Base-by-base conservation (phyloP, 2,113 vertebrate genomes). In the Tragelaphus strepsiceros region DNA sequence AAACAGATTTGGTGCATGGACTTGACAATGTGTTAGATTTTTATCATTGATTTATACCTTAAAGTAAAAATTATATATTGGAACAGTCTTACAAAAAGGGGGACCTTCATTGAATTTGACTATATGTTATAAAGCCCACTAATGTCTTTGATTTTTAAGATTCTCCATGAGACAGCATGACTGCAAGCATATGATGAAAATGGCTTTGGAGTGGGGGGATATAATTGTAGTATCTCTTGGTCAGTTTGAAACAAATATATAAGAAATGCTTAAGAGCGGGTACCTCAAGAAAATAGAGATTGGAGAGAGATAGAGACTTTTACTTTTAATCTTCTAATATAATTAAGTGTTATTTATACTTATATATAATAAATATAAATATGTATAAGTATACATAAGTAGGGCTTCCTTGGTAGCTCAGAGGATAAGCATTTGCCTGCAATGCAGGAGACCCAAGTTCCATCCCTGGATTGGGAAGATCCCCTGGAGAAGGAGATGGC, bases 91-190 rank as follows among this genome's bases (percentile, higher is more conserved):
- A 49, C 14, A 80, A 43, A 82, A 88, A 28, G 30, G 28, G 5
- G 6, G 26, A 22, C 61, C 28, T 59, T 90, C 32, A 78, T 1
- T 83, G 39, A 7, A 90, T 51, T 87, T 61, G 6, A 88, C 49
- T 80, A 61, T 54, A 49, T 54, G 32, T 30, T 86, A 62, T 58
- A 51, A 86, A 90, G 6, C 17, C 10, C 19, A 22, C 1, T 26
- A 43, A 90, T 71, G 43, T 43, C 64, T 94, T 88, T 51, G 35
- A 74, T 84, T 83, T 87, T 59, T 90, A 61, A 97, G 39, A 93
- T 90, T 88, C 56, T 88, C 24, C 51, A 19, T 56, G 14, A 86
- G 9, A 80, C 15, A 32, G 10, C 2, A 53, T 56, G 49, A 30
- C 30, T n/a, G 2, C 15, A 77, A 46, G 59, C 5, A 14, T 21